phyloP scores from a whole-genome alignment of 2,797 vertebrate species.

The Percopsis omiscomaycus region DNA sequence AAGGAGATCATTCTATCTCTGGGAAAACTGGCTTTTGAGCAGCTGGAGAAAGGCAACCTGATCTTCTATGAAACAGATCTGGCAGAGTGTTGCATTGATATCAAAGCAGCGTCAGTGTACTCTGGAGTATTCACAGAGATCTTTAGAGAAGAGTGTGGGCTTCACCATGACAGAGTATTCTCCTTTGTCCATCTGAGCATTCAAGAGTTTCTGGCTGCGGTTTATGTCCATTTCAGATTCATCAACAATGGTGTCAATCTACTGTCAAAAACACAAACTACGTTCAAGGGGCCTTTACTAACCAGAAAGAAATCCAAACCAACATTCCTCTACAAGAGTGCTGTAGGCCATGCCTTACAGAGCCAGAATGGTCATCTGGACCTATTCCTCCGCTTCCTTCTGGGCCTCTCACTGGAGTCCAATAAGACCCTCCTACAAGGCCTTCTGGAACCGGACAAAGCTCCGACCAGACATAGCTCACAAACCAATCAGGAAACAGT shows the following conservation, averaged over 20 bases:
- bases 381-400: too few relatives aligned
- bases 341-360: too few relatives aligned
- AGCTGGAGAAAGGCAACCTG: slow-evolving; percentile 24
- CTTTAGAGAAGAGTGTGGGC: neutral
- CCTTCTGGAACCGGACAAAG: too few relatives aligned
- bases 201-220: slow-evolving; percentile 54
- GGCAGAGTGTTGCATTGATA: neutral
- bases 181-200: slow-evolving; percentile 34
- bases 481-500: too few relatives aligned
- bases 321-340: too few relatives aligned
- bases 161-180: slow-evolving; percentile 3
- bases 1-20: slow-evolving; percentile 38
- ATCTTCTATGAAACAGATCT: neutral
- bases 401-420: too few relatives aligned
- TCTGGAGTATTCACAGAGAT: slow-evolving; percentile 52
- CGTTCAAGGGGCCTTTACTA: too few relatives aligned
- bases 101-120: slow-evolving; percentile 27
- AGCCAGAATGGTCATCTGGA: too few relatives aligned
- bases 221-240: slow-evolving; percentile 25
- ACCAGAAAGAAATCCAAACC: too few relatives aligned
- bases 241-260: neutral
- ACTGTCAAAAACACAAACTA: too few relatives aligned
- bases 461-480: too few relatives aligned
- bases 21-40: slow-evolving; percentile 38
- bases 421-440: too few relatives aligned